Evolutionary conservation across 2,113 vertebrate genomes (phyloP), one percentile per base, ranked within the genome.

Genomic region (Amphiprion percula): DNA sequence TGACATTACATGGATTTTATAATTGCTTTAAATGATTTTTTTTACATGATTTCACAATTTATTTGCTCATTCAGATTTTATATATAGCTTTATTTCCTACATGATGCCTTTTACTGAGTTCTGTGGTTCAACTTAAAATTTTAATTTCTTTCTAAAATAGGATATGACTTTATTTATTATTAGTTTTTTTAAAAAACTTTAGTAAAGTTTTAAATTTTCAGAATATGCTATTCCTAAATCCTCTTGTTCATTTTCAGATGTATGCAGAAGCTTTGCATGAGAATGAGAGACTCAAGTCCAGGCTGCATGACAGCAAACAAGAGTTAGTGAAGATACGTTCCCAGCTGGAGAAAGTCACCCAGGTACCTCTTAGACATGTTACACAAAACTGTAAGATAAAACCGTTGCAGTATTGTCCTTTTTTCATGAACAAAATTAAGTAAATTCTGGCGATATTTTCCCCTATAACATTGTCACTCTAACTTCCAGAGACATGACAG

Each of bases 261-360:
- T 99, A 99, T 0, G 96, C 98, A 79, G 95, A 96, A 0, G 97
- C 98, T 56, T 89, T 97, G 89, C 93, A 95, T 0, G 98, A 99
- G 91, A 99, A 99, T 68, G 98, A 97, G 65, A 97, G 96, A 75
- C 95, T 99, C 60, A 99, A 99, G 90, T 94, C 96, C 15, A 96
- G 96, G 78, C 93, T 99, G 82, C 94, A 97, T 60, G 96, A 98
- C 88, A 97, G 97, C 74, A 98, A 98, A 84, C 91, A 96, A 4
- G 97, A 99, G 81, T 90, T 99, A 55, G 89, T 92, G 0, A 97
- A 96, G 62, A 92, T 99, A 56, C 97, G 97, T 33, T 85, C 94
- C 2, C 97, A 97, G 92, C 90, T 99, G 83, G 97, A 98, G 64
- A 98, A 96, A 94, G 92, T 96, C 80, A 87, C 95, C 23, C 97